Evolutionary conservation across 2,888 invertebrate species (phyloP), one percentile per base, ranked within the genome.

Genomic region (Zonitis immaculata): DNA sequence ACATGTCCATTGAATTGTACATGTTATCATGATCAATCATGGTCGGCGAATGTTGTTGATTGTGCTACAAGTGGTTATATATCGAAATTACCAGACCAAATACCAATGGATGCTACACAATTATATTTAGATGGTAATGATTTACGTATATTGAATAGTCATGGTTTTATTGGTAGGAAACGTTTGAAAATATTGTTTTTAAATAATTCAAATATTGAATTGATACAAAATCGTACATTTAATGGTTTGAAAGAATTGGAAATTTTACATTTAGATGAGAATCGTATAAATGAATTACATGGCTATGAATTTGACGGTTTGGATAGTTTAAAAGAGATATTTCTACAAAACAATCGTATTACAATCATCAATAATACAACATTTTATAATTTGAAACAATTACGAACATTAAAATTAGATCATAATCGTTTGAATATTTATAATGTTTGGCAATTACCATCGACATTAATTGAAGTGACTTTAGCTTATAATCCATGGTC

Each of bases 31-130:
- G 92, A 93, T 75, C 88, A 89, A 71, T 86, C 88, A 20, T 92
- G 91, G 89, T 84, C 86, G 42, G 89, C 89, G 16, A 91, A 91
- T 77, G 88, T 91, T 44, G 90, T 91, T 47, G 90, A 91, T 74
- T 91, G 91, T 71, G 87, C 88, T 44, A 65, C 79, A 55, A 82
- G 86, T 59, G 87, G 85, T 46, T 87, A 88, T 73, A 77, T 81
- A 46, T 82, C 82, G 67, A 80, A 79, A 67, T 78, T 91, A 62
- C 91, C 91, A 16, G 87, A 88, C 61, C 84, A 86, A 77, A 88
- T 94, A 71, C 93, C 93, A 8, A 92, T 93, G 91, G 91, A 91
- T 72, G 89, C 91, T 54, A 91, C 92, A n/a, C 87, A 90, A 71
- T 80, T 93, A 61, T 90, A 89, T 71, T 79, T 94, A 57, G 91